phyloP scores from a whole-genome alignment of 2,888 invertebrate genomes.

The Polylopha cassiicola region DNA sequence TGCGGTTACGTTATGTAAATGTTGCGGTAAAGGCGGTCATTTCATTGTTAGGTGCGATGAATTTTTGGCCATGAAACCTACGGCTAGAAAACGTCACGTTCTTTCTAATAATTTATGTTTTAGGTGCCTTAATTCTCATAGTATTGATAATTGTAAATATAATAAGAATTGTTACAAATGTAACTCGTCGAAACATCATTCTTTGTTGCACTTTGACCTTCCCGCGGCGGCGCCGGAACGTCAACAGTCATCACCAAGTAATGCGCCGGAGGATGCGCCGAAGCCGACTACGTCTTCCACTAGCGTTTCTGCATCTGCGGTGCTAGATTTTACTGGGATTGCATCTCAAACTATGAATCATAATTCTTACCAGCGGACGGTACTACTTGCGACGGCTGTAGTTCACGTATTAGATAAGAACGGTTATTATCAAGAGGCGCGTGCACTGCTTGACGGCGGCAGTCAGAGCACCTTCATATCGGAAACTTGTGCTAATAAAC shows the following conservation, averaged over 20 bases:
- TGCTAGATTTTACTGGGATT: neutral
- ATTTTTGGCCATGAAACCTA: neutral
- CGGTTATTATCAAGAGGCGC: neutral
- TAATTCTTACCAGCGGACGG: neutral
- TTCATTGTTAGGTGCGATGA: neutral
- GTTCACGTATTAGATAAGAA: neutral
- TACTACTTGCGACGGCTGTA: neutral
- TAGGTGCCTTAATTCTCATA: neutral
- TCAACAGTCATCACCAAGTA: neutral
- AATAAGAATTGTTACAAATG: neutral
- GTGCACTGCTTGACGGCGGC: constrained; percentile 2
- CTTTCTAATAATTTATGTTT: neutral
- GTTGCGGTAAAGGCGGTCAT: neutral
- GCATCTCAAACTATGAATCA: neutral
- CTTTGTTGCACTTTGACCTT: neutral
- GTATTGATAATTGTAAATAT: neutral
- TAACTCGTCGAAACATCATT: neutral
- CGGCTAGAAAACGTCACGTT: neutral
- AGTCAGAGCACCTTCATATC: constrained; percentile 1
- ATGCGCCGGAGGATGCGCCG: neutral
- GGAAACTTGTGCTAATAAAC: neutral
- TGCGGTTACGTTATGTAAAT: neutral
- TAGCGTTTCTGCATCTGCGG: neutral
- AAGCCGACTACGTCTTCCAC: neutral
- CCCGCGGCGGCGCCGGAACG: neutral